These are phyloP conservation scores for Cryptus viduatorius DNA, from an alignment of 2,888 invertebrate genomes.

Conservation along the genomic window DNA sequence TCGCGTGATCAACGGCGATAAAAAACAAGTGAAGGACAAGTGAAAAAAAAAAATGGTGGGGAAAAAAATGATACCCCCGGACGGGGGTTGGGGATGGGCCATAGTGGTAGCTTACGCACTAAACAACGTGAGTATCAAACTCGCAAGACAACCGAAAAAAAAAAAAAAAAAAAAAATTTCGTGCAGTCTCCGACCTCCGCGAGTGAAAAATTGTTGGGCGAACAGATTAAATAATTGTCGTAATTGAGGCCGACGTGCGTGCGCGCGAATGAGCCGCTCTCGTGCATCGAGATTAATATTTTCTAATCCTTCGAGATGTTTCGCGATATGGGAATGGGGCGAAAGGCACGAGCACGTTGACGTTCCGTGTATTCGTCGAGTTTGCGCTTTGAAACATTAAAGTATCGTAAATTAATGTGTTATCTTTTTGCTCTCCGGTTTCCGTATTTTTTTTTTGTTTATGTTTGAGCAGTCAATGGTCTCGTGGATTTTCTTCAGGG, in stretches of 20 bases:
- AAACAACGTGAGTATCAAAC: constrained; percentile 87
- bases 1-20: constrained; percentile 11
- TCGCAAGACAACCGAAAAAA: not conserved
- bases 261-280: not conserved
- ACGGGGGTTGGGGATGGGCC: constrained; percentile 90
- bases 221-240: constrained; percentile 22
- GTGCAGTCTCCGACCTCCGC: not conserved
- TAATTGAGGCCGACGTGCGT: constrained; percentile 39
- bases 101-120: constrained; percentile 87
- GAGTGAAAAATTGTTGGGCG: not conserved
- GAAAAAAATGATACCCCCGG: constrained; percentile 86
- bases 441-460: constrained; percentile 14
- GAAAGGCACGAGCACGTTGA: constrained; percentile 3
- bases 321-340: constrained; percentile 24
- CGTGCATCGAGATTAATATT: constrained; percentile 20
- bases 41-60: constrained; percentile 17
- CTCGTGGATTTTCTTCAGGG: constrained; percentile 6
- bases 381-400: constrained; percentile 23
- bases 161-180: constrained; percentile 6
- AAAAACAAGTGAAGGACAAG: constrained; percentile 28
- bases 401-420: constrained; percentile 31
- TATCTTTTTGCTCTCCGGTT: not conserved
- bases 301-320: constrained; percentile 41
- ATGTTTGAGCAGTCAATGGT: not conserved
- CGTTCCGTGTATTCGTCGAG: constrained; percentile 20